Evolutionary conservation across 2,797 vertebrate genomes (phyloP), one percentile per base, ranked within the genome.

Genomic region (Clarias pachynema): DNA sequence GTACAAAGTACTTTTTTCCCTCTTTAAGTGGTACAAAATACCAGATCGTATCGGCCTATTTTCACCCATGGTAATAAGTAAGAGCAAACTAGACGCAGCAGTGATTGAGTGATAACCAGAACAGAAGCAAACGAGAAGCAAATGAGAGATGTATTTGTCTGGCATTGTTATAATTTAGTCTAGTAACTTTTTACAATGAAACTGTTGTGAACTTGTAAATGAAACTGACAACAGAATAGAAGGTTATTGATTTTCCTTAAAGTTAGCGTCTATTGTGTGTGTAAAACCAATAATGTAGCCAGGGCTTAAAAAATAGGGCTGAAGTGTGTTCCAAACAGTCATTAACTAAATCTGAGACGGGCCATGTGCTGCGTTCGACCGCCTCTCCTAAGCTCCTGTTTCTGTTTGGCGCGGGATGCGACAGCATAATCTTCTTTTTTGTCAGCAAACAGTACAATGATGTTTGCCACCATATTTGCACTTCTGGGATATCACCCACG

Each of bases 381-480:
- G 2, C 60, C 62, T 80, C 37, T 29, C 24, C 12, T 65, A 65
- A 26, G 16, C 37, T 65, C 60, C 16, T 44, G 59, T 80, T 65
- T 66, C 62, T 80, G 60, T 80, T 49, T 49, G 37, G 62, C 60
- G 29, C n/a, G 20, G 40, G 37, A 80, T 80, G 60, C 29, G 60
- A 65, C 37, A 20, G 78, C 5, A 14, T 29, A 29, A 80, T 65
- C 60, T 80, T 5, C 1, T 20, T 56, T 40, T 82, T 59, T 72
- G 31, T 31, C 57, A 40, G 16, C 79, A 74, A 74, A 62, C 56
- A 59, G 29, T 22, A 49, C 59, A n/a, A 5, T 26, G 14, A 44
- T 80, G 79, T 66, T 81, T 66, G 62, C 62, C 31, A 29, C 60
- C 37, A 29, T 49, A 49, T 65, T 40, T 40, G 14, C 31, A 56